A percentile compares a stretch with the other conserved stretches of the same genome.
These are phyloP conservation scores for Oreotragus oreotragus DNA, from an alignment of 2,113 vertebrate genomes.

Conservation along the genomic window DNA sequence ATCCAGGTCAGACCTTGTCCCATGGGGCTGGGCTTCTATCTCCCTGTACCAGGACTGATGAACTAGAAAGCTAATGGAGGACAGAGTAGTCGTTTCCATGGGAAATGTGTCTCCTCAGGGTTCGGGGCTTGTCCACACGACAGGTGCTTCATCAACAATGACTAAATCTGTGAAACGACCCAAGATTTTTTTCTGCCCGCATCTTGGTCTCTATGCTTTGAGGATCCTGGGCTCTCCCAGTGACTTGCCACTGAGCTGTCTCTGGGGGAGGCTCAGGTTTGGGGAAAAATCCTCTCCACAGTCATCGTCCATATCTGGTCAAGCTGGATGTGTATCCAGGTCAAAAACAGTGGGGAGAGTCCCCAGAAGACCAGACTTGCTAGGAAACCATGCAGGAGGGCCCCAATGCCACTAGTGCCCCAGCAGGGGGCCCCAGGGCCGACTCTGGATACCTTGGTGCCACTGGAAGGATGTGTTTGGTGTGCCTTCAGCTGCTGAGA, in stretches of 20 bases:
- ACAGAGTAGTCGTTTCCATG: background rate
- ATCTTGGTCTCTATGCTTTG: background rate
- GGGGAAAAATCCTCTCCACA: background rate
- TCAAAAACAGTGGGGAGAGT: background rate
- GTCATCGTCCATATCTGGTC: background rate
- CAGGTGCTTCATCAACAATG: background rate
- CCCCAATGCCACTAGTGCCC: background rate
- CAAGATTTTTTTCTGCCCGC: background rate
- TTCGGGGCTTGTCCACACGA: background rate
- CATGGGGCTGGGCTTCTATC: background rate
- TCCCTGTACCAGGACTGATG: background rate
- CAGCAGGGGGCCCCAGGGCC: background rate
- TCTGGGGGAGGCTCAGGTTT: background rate
- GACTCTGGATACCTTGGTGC: slow-evolving; percentile 89
- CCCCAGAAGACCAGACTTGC: background rate
- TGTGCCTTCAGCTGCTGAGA: slow-evolving; percentile 96
- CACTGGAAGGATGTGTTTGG: slow-evolving; percentile 91
- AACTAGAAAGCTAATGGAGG: background rate
- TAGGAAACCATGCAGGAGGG: background rate
- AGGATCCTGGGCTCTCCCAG: background rate
- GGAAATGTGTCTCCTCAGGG: background rate
- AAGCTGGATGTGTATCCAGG: background rate
- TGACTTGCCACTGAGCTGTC: background rate
- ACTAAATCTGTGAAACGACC: background rate
- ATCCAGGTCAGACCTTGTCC: background rate